A percentile compares a stretch with the other conserved stretches of the same genome.
These are phyloP conservation scores for Capromys pilorides DNA, from an alignment of 2,797 vertebrate genomes.

Conservation along the genomic window DNA sequence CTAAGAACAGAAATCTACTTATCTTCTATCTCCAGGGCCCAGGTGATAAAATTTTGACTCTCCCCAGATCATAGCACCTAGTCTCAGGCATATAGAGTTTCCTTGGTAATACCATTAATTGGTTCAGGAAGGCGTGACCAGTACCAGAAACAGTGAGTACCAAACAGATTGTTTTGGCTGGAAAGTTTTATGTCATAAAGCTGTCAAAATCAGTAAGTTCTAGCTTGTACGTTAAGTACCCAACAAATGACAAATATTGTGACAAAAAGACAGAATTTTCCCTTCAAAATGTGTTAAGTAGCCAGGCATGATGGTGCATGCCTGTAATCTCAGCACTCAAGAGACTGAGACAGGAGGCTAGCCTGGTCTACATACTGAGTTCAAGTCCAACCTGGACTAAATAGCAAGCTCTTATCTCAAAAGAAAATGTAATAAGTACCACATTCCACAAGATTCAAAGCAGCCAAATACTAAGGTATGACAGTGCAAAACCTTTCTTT, in stretches of 20 bases:
- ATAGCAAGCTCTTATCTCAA: background rate
- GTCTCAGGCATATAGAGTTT: background rate
- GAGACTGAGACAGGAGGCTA: background rate
- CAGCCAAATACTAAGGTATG: background rate
- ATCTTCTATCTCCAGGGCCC: background rate
- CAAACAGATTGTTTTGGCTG: background rate
- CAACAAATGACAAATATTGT: background rate
- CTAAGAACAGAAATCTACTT: background rate
- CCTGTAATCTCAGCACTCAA: background rate
- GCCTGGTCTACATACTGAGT: background rate
- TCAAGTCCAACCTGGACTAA: no score
- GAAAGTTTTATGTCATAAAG: background rate
- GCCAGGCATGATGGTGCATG: background rate
- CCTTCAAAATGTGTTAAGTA: background rate
- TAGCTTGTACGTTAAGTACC: background rate
- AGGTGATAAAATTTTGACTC: constrained; percentile 2
- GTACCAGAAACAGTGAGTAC: background rate
- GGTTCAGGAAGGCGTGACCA: background rate
- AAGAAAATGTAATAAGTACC: background rate
- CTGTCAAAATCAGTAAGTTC: background rate
- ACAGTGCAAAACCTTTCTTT: background rate
- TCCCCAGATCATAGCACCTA: background rate
- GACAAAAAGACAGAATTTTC: background rate
- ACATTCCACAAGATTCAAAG: background rate
- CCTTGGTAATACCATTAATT: background rate